Percentiles rank a stretch among this genome's conserved stretches.
These are phyloP conservation scores for Diorhabda sublineata DNA, from an alignment of 1,140 invertebrate genomes.

Conservation along the genomic window DNA sequence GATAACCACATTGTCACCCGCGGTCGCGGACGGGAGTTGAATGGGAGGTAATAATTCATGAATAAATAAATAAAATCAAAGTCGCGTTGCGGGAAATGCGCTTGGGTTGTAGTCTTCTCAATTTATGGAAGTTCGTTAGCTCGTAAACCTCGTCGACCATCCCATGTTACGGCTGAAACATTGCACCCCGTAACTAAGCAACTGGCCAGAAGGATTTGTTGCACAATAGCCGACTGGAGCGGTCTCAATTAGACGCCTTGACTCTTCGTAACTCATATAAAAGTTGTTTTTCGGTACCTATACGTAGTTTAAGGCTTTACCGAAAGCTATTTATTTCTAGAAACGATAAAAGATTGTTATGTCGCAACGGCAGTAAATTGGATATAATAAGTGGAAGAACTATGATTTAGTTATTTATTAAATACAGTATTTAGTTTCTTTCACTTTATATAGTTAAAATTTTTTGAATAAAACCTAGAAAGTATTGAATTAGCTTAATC, in stretches of 20 bases:
- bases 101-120: constrained; percentile 23
- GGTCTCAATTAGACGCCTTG: constrained; percentile 28
- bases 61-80: constrained; percentile 37
- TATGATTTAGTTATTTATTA: background rate
- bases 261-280: constrained; percentile 14
- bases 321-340: background rate
- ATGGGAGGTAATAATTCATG: constrained; percentile 33
- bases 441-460: too few relatives aligned
- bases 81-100: constrained; percentile 29
- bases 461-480: too few relatives aligned
- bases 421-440: too few relatives aligned
- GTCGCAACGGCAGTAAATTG: background rate
- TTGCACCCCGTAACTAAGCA: constrained; percentile 39
- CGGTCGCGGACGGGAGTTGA: constrained; percentile 25
- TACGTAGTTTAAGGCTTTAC: constrained; percentile 8
- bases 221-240: constrained; percentile 21
- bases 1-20: constrained; percentile 31
- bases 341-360: background rate
- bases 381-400: background rate
- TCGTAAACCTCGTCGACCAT: constrained; percentile 35
- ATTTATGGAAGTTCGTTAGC: constrained; percentile 36
- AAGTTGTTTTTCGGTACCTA: constrained; percentile 11
- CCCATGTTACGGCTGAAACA: constrained; percentile 35
- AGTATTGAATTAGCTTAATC: too few relatives aligned
- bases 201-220: constrained; percentile 25